Base-by-base conservation (phyloP, 1,140 invertebrate species). In the Diorhabda sublineata region DNA sequence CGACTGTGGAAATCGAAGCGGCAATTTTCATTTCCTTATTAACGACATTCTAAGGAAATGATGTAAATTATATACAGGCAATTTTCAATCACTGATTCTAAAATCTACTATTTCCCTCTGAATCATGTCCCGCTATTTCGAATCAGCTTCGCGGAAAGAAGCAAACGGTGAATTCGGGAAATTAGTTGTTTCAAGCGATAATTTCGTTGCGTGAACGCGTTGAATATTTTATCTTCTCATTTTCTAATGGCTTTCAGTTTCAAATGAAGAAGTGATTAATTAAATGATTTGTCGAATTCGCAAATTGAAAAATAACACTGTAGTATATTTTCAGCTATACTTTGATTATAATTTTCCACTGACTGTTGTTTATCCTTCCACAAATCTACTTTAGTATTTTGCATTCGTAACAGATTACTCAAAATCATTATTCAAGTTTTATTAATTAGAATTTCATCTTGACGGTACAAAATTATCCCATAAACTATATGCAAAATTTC, bases 21-120 rank as follows among this genome's bases (percentile, higher is more conserved):
- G 47, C 47, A 52, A 52, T n/a, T 52, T 52, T 52, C 47, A 52
- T 52, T 52, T 52, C 47, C 47, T 52, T 52, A 52, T 52, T 52
- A 52, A 52, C 47, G 47, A 52, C 6, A 52, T n/a, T 6, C 47
- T 8, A 52, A n/a, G 47, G 47, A 52, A 52, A 52, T n/a, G 47
- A 52, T 8, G 47, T 52, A n/a, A 52, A 52, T 52, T 52, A 52
- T 52, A 52, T 52, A 52, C 47, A 52, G 47, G 47, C 47, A 52
- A 52, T 52, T 52, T 52, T 52, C 47, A 52, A 52, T 52, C 47
- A 52, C 47, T 8, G 47, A 52, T 8, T 8, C 47, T 52, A n/a
- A 52, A 52, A 52, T 52, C 6, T n/a, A n/a, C 47, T 8, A 52
- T 52, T 52, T 52, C 47, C 47, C 6, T 26, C 26, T 26, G 26